These are phyloP conservation scores for Drosophila cardini DNA, from an alignment of 1,140 invertebrate species.

Conservation along the genomic window DNA sequence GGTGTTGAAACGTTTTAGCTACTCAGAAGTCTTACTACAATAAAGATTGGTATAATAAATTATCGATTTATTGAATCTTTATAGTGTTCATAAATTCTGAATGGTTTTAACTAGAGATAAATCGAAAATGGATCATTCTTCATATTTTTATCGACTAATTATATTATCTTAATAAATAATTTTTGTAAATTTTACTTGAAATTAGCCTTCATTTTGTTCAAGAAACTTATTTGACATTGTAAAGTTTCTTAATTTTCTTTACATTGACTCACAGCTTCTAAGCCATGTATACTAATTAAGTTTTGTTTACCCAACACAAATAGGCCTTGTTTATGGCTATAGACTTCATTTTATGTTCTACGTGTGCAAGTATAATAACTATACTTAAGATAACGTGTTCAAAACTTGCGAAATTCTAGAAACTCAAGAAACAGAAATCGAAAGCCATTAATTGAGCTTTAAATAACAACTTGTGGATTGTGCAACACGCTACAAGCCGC, in stretches of 20 bases:
- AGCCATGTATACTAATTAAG: background rate
- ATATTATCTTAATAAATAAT: no score
- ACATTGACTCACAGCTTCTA: background rate
- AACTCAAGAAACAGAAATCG: slow-evolving; percentile 23
- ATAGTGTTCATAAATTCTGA: no score
- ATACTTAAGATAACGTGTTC: slow-evolving; percentile 2
- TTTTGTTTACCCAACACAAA: background rate
- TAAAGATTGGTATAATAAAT: no score
- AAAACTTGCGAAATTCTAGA: slow-evolving; percentile 31
- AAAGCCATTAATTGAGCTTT: slow-evolving; percentile 30
- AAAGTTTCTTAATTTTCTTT: background rate
- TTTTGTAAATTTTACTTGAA: no score
- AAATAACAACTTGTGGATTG: slow-evolving; percentile 19
- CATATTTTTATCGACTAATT: no score
- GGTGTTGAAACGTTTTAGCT: no score
- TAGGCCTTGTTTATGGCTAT: background rate
- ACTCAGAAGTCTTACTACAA: no score
- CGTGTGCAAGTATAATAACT: background rate
- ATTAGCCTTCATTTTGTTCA: no score
- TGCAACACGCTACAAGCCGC: slow-evolving; percentile 24
- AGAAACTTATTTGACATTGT: slow-evolving; percentile 11
- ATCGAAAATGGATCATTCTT: no score
- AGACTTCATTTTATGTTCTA: no score
- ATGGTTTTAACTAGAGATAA: no score
- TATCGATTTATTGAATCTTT: no score